Base-by-base conservation (phyloP, 2,113 vertebrate genomes). In the Rhinopithecus roxellana region DNA sequence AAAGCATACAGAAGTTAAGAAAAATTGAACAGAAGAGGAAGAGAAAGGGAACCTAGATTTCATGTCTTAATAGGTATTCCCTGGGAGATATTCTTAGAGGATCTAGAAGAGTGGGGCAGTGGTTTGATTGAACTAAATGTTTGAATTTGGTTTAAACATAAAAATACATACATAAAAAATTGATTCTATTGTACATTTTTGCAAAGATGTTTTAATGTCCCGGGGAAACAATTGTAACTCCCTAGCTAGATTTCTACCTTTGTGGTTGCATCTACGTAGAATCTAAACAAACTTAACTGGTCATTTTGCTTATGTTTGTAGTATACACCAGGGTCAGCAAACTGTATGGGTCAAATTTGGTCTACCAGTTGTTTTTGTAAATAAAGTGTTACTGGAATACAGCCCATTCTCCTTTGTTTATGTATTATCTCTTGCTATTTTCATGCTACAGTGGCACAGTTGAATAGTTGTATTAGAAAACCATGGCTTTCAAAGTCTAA, bases 121-220 rank as follows among this genome's bases (percentile, higher is more conserved):
- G 25, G 30, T 45, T 75, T 57, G 32, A 90, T 64, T 64, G 77
- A 86, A 2, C 69, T 77, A 40, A 80, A 59, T 88, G 40, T 61
- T 69, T 96, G 69, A 82, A 88, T 92, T 88, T 70, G 70, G 22
- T 80, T 90, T 90, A 55, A 55, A 55, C 52, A 55, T 77, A 82
- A 87, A 77, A 57, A 77, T n/a, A 81, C 11, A 45, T 32, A 80
- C 5, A 38, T 38, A 12, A 81, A 88, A 64, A 88, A 38, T 80
- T 45, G 8, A 27, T 85, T 80, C 11, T 43, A 3, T 82, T 87
- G 40, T 4, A 4, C 81, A 74, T 27, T 91, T 80, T 91, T 20
- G 5, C 10, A 90, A 81, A 94, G 81, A 52, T 69, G 18, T 77
- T 91, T 92, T 83, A 78, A 78, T 72, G 27, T 94, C 69, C 22